Conservation (phyloP, 2,113 vertebrate species). For the Oryzias woworae region DNA sequence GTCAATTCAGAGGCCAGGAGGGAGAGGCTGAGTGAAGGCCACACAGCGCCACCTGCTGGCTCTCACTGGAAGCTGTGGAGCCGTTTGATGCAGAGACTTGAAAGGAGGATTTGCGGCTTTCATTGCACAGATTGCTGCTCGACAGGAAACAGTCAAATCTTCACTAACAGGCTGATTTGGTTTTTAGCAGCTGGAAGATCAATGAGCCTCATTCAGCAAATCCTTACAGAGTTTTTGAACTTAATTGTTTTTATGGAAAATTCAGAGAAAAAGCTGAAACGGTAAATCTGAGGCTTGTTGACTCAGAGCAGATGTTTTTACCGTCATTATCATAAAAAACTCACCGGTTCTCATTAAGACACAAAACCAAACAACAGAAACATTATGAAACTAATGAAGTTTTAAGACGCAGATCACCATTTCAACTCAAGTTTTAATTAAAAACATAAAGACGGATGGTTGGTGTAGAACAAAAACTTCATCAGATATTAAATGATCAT, state of each 20-base stretch:
- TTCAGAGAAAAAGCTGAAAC: background rate
- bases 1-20: constrained; percentile 28
- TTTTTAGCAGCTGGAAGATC: background rate
- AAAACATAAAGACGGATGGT: too few species aligned
- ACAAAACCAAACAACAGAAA: too few species aligned
- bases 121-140: too few species aligned
- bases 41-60: constrained; percentile 56
- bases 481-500: too few species aligned
- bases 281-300: background rate
- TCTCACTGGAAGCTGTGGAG: background rate
- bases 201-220: background rate
- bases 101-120: background rate
- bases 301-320: background rate
- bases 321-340: too few species aligned
- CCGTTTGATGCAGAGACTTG: background rate
- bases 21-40: constrained; percentile 1
- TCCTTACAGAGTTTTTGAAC: background rate
- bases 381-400: too few species aligned
- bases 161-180: too few species aligned
- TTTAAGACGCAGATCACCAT: too few species aligned
- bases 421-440: too few species aligned
- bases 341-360: too few species aligned
- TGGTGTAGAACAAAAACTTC: too few species aligned
- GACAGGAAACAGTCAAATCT: background rate
- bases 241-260: accelerated